Conservation (phyloP, 2,888 invertebrate genomes). For the Lasioglossum malachurum region DNA sequence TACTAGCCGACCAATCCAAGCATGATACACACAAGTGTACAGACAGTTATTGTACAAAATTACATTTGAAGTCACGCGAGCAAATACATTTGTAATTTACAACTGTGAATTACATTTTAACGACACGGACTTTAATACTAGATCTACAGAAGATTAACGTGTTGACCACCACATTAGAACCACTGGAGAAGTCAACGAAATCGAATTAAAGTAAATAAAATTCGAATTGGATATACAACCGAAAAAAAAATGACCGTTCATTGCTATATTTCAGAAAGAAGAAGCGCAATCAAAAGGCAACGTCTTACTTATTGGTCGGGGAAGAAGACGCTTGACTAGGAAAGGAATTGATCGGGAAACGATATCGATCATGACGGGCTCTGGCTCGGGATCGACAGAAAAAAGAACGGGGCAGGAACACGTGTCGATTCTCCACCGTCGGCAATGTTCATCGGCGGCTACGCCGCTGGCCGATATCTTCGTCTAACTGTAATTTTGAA, state of each 20-base stretch:
- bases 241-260: neutral
- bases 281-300: neutral
- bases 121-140: neutral
- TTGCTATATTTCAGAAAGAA: neutral
- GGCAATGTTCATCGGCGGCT: conserved; percentile 11
- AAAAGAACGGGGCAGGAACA: neutral
- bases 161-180: neutral
- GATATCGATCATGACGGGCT: neutral
- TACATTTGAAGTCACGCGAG: neutral
- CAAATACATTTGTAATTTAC: conserved; percentile 1
- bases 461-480: conserved; percentile 54
- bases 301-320: neutral
- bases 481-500: conserved; percentile 44
- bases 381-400: neutral
- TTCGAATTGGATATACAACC: neutral
- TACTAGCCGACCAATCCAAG: neutral
- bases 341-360: neutral
- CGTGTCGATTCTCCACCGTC: no score
- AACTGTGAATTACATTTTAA: neutral
- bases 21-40: neutral
- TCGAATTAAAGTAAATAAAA: neutral
- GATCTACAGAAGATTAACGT: neutral
- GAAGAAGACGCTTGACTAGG: neutral
- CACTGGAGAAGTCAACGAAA: neutral
- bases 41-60: no score